These are phyloP conservation scores for Microcebus ravelobensis DNA, from an alignment of 2,113 vertebrate species.

Conservation along the genomic window DNA sequence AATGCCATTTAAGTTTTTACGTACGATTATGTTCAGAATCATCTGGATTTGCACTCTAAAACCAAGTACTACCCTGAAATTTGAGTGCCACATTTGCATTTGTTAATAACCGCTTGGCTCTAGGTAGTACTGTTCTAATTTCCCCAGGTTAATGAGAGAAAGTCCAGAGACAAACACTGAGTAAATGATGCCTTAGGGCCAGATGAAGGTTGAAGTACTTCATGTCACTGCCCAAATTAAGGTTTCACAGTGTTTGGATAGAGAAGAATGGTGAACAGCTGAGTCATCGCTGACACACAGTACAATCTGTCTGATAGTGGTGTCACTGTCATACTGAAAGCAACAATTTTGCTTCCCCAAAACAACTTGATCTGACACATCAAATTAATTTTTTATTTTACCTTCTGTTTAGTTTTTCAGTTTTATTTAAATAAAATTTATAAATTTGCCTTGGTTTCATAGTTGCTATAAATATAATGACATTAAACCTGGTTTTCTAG, in stretches of 20 bases:
- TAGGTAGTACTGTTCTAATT: slow-evolving; percentile 27
- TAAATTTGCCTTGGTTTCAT: not conserved
- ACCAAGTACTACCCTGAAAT: not conserved
- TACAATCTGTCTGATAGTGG: not conserved
- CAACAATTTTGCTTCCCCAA: not conserved
- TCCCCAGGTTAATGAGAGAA: slow-evolving; percentile 21
- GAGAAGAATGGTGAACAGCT: not conserved
- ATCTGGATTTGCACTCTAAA: slow-evolving; percentile 57
- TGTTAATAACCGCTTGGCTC: not conserved
- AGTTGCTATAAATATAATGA: not conserved
- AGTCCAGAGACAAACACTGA: slow-evolving; percentile 41
- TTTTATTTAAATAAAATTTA: not conserved
- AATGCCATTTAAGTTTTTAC: not conserved
- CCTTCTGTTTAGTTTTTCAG: not conserved
- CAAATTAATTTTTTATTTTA: not conserved
- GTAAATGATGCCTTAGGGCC: not conserved
- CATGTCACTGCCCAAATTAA: slow-evolving; percentile 1
- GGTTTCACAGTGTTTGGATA: not conserved
- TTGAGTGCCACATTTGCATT: not conserved
- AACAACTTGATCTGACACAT: not conserved
- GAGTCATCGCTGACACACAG: not conserved
- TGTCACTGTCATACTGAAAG: not conserved
- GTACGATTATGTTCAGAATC: slow-evolving; percentile 20
- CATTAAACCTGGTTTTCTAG: not conserved
- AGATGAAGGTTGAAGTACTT: slow-evolving; percentile 5